These are phyloP conservation scores for Yponomeuta plumbellus DNA, from an alignment of 2,888 invertebrate genomes.

Conservation along the genomic window DNA sequence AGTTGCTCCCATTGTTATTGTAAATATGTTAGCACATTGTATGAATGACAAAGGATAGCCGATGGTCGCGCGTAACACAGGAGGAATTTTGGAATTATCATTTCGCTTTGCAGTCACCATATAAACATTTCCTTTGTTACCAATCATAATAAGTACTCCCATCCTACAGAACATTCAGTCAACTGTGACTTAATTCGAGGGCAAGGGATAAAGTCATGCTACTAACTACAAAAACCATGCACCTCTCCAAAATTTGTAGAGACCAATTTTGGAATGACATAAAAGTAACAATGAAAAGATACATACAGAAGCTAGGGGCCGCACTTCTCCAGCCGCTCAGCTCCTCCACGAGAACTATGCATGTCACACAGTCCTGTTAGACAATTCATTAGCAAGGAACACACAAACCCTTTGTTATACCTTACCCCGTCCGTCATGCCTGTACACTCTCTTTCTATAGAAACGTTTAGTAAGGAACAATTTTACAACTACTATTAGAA, in stretches of 20 bases:
- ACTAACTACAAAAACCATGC: no score
- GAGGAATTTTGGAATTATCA: neutral
- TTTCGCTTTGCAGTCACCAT: neutral
- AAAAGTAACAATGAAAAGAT: slow-evolving; percentile 7
- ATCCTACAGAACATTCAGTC: no score
- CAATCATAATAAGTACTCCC: no score
- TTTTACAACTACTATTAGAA: slow-evolving; percentile 85
- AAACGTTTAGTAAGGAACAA: slow-evolving; percentile 83
- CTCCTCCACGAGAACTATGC: neutral
- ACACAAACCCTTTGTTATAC: slow-evolving; percentile 63
- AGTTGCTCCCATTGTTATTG: no score
- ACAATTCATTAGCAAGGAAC: neutral
- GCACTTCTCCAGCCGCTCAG: slow-evolving; percentile 17
- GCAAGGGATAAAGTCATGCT: no score
- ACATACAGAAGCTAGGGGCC: neutral
- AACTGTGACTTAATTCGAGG: no score
- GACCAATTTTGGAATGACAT: slow-evolving; percentile 11
- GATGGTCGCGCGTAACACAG: neutral
- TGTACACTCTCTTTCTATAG: slow-evolving; percentile 84
- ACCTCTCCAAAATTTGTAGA: neutral
- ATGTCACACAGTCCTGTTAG: neutral
- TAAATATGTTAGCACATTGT: no score
- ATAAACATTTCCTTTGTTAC: no score
- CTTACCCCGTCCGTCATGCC: slow-evolving; percentile 81
- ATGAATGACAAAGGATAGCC: neutral